Base-by-base conservation (phyloP, 2,113 vertebrate species). In the Pan troglodytes region DNA sequence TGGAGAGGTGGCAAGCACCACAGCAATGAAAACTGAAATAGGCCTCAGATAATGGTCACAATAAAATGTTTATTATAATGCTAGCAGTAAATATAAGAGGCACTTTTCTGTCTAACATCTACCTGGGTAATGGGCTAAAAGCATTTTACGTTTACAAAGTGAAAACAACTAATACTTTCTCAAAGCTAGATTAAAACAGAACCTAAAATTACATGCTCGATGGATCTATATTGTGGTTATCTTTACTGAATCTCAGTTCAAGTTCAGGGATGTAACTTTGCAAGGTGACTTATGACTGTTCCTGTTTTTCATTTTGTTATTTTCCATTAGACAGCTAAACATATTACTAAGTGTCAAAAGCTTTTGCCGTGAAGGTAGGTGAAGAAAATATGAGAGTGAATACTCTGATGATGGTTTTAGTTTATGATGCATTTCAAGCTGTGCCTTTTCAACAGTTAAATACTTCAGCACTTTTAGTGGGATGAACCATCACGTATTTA, bases 1-100 rank as follows among this genome's bases (percentile, higher is more conserved):
- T 89, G 67, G 55, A 87, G 87, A 82, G 61, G 25, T 79, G 76
- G 75, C 81, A 72, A 93, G 52, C 30, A 90, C 70, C 38, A 88
- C 4, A 81, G 83, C 80, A 94, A 38, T 94, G 96, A 96, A 97
- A 95, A 94, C 59, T 85, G 45, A 82, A 97, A 93, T 87, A 52
- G 64, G 16, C 61, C 76, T 97, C 50, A 90, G 90, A 92, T 94
- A 97, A 97, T 95, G 90, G 83, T 80, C 22, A 72, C 92, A 92
- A 81, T 97, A 96, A 97, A 98, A 96, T 95, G 80, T 90, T 93
- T 95, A 93, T 96, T 97, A 94, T 91, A 97, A 95, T 55, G 50
- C 83, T 81, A 50, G 73, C 87, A 81, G 85, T 92, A 97, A 97
- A 94, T 94, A 90, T 68, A 76, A 93, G 80, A 87, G 6, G n/a